Conservation (phyloP, 2,888 invertebrate species). For the Catocala fraxini region DNA sequence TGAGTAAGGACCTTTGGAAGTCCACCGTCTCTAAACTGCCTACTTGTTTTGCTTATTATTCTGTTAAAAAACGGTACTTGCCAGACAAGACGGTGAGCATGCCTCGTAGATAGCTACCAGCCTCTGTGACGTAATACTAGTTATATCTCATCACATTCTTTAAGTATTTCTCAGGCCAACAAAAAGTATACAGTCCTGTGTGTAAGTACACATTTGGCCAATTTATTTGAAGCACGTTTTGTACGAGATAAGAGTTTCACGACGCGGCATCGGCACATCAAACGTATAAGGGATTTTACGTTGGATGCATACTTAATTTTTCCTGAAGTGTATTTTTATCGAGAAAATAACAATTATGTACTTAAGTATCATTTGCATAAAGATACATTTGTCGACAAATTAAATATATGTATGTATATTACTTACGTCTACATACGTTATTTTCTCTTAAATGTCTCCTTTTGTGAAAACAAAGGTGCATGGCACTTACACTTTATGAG, state of each 20-base stretch:
- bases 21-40: too few species aligned
- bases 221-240: conserved; percentile 51
- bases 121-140: not conserved
- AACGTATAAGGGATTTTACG: conserved; percentile 51
- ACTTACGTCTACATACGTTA: too few species aligned
- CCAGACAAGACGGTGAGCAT: too few species aligned
- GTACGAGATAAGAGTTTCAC: conserved; percentile 43
- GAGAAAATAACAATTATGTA: conserved; percentile 13
- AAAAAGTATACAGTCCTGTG: not conserved
- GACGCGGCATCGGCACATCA: conserved; percentile 49
- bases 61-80: too few species aligned
- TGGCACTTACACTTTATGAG: too few species aligned
- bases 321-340: conserved; percentile 35
- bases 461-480: too few species aligned
- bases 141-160: not conserved
- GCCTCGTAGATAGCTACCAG: too few species aligned
- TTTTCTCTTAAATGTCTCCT: too few species aligned
- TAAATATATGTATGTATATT: too few species aligned
- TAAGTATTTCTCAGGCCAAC: conserved; percentile 5
- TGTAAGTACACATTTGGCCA: conserved; percentile 33
- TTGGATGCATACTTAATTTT: conserved; percentile 51
- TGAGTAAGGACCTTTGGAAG: too few species aligned
- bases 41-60: too few species aligned
- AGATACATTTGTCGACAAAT: not conserved
- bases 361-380: not conserved